These are phyloP conservation scores for Argynnis bischoffii DNA, from an alignment of 2,888 invertebrate species.

Conservation along the genomic window DNA sequence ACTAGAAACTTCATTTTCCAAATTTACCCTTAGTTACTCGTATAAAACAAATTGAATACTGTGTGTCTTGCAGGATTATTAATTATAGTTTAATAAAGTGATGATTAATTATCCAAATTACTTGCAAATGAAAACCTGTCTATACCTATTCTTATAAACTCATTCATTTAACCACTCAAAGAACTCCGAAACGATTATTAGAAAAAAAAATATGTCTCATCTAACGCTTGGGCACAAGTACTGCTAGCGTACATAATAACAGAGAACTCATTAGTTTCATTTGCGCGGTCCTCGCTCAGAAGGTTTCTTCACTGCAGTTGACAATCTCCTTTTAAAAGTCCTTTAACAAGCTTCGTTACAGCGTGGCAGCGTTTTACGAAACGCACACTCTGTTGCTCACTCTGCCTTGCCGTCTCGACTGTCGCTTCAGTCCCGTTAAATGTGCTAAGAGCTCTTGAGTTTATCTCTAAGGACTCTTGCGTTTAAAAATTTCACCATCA, in stretches of 20 bases:
- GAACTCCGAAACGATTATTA: background rate
- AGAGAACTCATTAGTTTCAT: constrained; percentile 76
- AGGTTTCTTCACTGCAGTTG: constrained; percentile 65
- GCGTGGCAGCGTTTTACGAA: constrained; percentile 60
- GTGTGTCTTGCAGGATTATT: constrained; percentile 18
- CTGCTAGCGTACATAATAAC: constrained; percentile 64
- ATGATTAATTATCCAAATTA: background rate
- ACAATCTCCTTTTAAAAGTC: constrained; percentile 72
- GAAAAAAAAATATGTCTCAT: constrained; percentile 50
- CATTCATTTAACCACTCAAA: too few relatives aligned
- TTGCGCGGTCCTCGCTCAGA: constrained; percentile 54
- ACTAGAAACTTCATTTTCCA: too few relatives aligned
- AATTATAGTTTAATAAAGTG: background rate
- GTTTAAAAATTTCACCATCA: constrained; percentile 25
- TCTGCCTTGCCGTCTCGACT: constrained; percentile 38
- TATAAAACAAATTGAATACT: too few relatives aligned
- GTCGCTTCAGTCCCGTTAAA: constrained; percentile 48
- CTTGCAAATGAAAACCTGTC: background rate
- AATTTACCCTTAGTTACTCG: too few relatives aligned
- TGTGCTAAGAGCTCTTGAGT: constrained; percentile 52
- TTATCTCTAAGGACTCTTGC: constrained; percentile 38
- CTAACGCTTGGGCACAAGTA: constrained; percentile 57
- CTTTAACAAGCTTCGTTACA: constrained; percentile 78
- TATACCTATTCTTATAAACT: background rate
- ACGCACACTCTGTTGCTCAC: constrained; percentile 56